These are phyloP conservation scores for Melikaiella ostensackeni DNA, from an alignment of 2,888 invertebrate species.

Conservation along the genomic window DNA sequence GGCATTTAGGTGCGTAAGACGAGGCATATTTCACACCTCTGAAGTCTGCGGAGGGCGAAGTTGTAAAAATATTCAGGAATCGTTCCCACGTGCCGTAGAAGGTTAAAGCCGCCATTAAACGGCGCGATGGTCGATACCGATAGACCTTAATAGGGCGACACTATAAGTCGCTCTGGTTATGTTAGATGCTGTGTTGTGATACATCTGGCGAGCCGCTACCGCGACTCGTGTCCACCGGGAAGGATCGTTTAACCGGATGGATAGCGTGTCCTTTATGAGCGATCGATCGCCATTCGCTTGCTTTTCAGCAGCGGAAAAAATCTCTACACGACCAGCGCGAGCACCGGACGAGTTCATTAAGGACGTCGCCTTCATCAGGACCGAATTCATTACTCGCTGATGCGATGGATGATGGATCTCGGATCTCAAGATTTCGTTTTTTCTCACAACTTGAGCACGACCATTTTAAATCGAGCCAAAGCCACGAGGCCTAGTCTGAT, in stretches of 20 bases:
- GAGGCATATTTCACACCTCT: conserved; percentile 22
- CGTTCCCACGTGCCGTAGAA: conserved; percentile 63
- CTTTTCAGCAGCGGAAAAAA: conserved; percentile 26
- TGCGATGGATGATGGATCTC: conserved; percentile 30
- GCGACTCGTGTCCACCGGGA: conserved; percentile 36
- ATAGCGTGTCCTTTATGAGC: conserved; percentile 46
- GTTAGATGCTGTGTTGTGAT: conserved; percentile 47
- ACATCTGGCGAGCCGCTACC: conserved; percentile 36
- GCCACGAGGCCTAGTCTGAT: neutral
- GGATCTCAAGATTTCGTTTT: conserved; percentile 28
- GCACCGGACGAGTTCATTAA: conserved; percentile 35
- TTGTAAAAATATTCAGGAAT: conserved; percentile 39
- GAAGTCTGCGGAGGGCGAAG: neutral
- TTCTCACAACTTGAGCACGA: neutral
- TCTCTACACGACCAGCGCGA: conserved; percentile 31
- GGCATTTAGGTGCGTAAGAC: neutral
- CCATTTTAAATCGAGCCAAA: neutral
- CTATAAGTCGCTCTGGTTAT: conserved; percentile 42
- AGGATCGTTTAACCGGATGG: conserved; percentile 42
- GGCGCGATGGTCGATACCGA: conserved; percentile 56
- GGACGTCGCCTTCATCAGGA: conserved; percentile 26
- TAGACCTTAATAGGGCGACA: conserved; percentile 57
- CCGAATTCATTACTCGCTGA: conserved; percentile 28
- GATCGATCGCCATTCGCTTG: conserved; percentile 45
- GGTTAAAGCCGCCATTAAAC: conserved; percentile 58